A percentile compares a stretch with the other conserved stretches of the same genome.
phyloP scores from a whole-genome alignment of 1,140 invertebrate genomes.

The Notospermus geniculatus region DNA sequence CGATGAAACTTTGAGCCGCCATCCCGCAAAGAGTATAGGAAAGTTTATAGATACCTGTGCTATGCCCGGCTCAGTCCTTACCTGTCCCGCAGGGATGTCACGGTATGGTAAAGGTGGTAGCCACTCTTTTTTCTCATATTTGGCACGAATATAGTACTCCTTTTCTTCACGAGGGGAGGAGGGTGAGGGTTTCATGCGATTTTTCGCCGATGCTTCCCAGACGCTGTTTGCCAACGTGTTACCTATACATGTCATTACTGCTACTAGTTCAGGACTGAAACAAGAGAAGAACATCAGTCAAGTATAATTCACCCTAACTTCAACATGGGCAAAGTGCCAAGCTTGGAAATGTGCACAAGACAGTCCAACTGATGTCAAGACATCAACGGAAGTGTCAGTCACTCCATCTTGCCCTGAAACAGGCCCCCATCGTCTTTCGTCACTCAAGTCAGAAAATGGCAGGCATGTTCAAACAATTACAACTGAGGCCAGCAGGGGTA shows the following conservation, averaged over 20 bases:
- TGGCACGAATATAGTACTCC: constrained; percentile 81
- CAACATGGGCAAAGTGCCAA: too few relatives aligned
- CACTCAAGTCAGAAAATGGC: too few relatives aligned
- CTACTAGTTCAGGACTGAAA: constrained; percentile 80
- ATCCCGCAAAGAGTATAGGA: neutral
- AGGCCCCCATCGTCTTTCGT: too few relatives aligned
- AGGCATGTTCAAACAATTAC: too few relatives aligned
- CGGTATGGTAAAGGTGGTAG: constrained; percentile 62
- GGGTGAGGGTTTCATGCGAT: constrained; percentile 65
- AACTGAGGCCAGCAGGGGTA: too few relatives aligned
- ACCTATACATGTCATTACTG: constrained; percentile 90
- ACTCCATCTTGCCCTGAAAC: too few relatives aligned
- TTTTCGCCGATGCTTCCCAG: constrained; percentile 74
- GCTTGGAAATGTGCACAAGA: neutral
- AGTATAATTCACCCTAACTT: neutral
- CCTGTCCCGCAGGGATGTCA: constrained; percentile 55
- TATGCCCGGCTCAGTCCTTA: constrained; percentile 27
- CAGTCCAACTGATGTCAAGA: neutral
- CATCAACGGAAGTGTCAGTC: too few relatives aligned
- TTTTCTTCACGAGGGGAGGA: constrained; percentile 67
- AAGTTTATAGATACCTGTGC: constrained; percentile 1
- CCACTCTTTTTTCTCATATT: constrained; percentile 87
- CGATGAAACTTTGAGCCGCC: constrained; percentile 9
- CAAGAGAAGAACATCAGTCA: neutral
- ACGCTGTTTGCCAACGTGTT: constrained; percentile 89